phyloP scores from a whole-genome alignment of 2,797 vertebrate species.

The Apogon talboti region DNA sequence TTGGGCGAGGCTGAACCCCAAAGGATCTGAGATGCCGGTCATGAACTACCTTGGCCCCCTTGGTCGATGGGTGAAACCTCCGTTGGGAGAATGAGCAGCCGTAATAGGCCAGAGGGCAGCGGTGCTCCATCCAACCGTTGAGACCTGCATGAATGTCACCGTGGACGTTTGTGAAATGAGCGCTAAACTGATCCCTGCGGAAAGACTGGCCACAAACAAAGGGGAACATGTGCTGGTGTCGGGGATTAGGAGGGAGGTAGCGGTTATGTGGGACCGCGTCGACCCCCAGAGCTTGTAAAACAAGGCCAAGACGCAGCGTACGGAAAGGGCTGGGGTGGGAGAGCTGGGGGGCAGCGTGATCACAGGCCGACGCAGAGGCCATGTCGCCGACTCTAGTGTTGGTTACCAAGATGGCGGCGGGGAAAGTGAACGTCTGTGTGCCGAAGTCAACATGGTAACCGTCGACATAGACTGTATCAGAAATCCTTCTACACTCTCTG shows the following conservation, averaged over 20 bases:
- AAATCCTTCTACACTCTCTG: constrained; percentile 92
- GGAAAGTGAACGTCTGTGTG: constrained; percentile 97
- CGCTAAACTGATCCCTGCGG: constrained; percentile 95
- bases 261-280: constrained; percentile 84
- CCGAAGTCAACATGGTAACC: constrained; percentile 91
- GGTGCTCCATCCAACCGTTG: constrained; percentile 98
- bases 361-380: constrained; percentile 96
- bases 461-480: constrained; percentile 90
- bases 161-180: constrained; percentile 97
- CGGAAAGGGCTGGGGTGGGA: constrained; percentile 96
- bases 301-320: constrained; percentile 93
- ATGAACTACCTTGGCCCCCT: constrained; percentile 91
- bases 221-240: constrained; percentile 93
- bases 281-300: constrained; percentile 86
- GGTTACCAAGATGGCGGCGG: constrained; percentile 94
- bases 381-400: constrained; percentile 97
- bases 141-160: constrained; percentile 98
- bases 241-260: constrained; percentile 86
- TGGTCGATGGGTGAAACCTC: constrained; percentile 91
- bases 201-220: constrained; percentile 97
- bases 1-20: constrained; percentile 89
- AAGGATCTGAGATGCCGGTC: constrained; percentile 93
- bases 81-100: constrained; percentile 97
- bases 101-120: constrained; percentile 97
- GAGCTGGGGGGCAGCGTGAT: constrained; percentile 95